Conservation (phyloP, 1,140 invertebrate genomes). For the Monochamus saltuarius region DNA sequence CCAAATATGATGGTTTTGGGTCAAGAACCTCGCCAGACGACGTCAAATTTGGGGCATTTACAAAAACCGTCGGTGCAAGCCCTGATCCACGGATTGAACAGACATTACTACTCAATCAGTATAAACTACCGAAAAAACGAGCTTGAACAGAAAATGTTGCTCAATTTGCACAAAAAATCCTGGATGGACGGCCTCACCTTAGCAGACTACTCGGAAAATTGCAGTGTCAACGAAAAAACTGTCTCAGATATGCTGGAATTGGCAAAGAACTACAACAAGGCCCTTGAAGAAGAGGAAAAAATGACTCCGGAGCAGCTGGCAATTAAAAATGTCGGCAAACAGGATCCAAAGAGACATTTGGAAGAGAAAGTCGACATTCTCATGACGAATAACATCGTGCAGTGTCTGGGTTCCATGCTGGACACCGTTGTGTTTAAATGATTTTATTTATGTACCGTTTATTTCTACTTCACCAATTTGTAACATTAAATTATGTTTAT, state of each 20-base stretch:
- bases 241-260: slow-evolving; percentile 96
- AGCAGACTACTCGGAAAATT: slow-evolving; percentile 93
- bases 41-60: slow-evolving; percentile 97
- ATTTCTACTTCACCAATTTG: not conserved
- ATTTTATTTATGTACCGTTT: slow-evolving; percentile 17
- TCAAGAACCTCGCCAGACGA: slow-evolving; percentile 98
- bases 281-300: slow-evolving; percentile 98
- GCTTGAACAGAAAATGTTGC: slow-evolving; percentile 98
- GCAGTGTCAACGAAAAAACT: slow-evolving; percentile 86
- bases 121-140: slow-evolving; percentile 99
- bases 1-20: slow-evolving; percentile 99
- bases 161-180: slow-evolving; percentile 98
- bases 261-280: slow-evolving; percentile 98
- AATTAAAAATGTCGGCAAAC: slow-evolving; percentile 99
- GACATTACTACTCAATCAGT: slow-evolving; percentile 99
- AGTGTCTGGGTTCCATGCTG: slow-evolving; percentile 97
- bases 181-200: slow-evolving; percentile 98
- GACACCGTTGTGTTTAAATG: slow-evolving; percentile 96
- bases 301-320: slow-evolving; percentile 99
- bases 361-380: slow-evolving; percentile 97
- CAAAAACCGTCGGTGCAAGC: slow-evolving; percentile 99
- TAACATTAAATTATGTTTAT: no score
- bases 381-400: slow-evolving; percentile 98
- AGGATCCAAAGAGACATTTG: slow-evolving; percentile 99
- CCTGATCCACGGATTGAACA: slow-evolving; percentile 96